Evolutionary conservation across 2,797 vertebrate species (phyloP).

Genomic region (Tangara arthus): DNA sequence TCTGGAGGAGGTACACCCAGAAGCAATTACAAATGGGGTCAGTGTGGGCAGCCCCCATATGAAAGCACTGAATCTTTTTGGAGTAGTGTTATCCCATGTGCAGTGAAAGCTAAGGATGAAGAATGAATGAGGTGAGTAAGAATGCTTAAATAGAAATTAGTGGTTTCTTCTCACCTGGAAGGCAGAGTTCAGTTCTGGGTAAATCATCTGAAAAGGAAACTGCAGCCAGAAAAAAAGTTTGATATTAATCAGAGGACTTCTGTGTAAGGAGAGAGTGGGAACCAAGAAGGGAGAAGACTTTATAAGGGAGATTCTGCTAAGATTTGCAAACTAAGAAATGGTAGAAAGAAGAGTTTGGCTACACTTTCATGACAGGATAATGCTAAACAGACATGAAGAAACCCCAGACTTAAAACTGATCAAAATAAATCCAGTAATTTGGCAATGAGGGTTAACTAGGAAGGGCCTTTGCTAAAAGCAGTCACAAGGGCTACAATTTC

Average conservation of each 20-base stretch:
- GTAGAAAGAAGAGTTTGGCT: neutral
- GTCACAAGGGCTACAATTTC: neutral
- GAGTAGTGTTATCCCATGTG: neutral
- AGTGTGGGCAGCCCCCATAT: neutral
- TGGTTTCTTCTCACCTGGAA: neutral
- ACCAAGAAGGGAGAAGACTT: neutral
- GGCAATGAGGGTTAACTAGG: neutral
- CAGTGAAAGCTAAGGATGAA: neutral
- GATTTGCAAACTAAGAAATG: neutral
- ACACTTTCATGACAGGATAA: neutral
- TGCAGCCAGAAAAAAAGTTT: neutral
- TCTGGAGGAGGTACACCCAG: neutral
- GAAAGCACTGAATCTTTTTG: neutral
- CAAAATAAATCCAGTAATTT: neutral
- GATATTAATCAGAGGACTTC: neutral
- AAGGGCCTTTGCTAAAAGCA: neutral
- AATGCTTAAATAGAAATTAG: neutral
- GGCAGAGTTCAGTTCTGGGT: neutral
- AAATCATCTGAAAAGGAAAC: neutral
- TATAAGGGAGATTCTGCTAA: neutral
- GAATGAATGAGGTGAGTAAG: neutral
- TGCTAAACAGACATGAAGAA: neutral
- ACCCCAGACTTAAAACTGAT: neutral
- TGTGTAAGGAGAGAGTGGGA: neutral
- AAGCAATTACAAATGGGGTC: neutral